These are phyloP conservation scores for Ellobius talpinus DNA, from an alignment of 2,113 vertebrate genomes.

Conservation along the genomic window DNA sequence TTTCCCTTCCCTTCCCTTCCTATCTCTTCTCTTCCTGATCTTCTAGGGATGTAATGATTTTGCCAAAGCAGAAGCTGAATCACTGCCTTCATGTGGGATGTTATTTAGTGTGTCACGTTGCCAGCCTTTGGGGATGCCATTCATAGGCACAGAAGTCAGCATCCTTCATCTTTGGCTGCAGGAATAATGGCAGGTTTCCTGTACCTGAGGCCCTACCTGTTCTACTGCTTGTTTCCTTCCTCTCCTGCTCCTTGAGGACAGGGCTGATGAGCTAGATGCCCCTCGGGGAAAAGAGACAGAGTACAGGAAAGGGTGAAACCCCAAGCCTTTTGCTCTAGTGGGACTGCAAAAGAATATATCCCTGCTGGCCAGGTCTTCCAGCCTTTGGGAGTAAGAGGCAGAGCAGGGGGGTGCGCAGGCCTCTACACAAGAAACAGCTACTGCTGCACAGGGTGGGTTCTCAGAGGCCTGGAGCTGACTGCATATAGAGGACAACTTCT, in stretches of 20 bases:
- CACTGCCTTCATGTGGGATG: not conserved
- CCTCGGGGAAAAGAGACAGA: not conserved
- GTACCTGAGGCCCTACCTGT: too few relatives aligned
- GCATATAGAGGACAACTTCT: not conserved
- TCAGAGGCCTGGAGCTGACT: not conserved
- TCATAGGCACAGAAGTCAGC: not conserved
- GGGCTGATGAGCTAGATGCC: not conserved
- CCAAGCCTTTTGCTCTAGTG: not conserved
- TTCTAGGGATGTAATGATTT: not conserved
- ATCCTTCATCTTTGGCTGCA: not conserved
- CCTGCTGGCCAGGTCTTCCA: not conserved
- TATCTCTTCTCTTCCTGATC: not conserved
- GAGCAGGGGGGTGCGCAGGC: rapidly evolving
- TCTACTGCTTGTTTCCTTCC: not conserved
- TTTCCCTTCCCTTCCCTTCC: too few relatives aligned
- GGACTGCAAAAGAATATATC: not conserved
- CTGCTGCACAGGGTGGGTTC: not conserved
- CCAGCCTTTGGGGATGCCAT: not conserved
- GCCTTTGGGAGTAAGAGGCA: not conserved
- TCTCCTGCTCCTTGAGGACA: not conserved
- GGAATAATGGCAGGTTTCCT: not conserved
- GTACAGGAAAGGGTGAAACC: not conserved
- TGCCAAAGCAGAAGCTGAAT: not conserved
- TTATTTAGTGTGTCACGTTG: not conserved
- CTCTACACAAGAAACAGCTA: not conserved